Percentiles rank a stretch among this genome's conserved stretches.
phyloP scores from a whole-genome alignment of 2,797 vertebrate species.

The Thaleichthys pacificus region DNA sequence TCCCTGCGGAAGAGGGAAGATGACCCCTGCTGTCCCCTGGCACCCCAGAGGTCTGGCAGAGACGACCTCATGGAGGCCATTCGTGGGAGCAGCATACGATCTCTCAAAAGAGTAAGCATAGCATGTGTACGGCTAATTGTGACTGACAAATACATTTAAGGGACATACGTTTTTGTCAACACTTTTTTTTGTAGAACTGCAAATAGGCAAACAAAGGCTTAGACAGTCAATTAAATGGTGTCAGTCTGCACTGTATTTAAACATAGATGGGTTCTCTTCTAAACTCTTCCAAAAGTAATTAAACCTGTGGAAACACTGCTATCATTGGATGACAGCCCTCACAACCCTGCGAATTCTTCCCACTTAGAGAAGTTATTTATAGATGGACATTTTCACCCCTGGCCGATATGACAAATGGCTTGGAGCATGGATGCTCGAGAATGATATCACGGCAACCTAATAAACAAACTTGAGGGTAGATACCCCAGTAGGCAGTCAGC shows the following conservation, averaged over 20 bases:
- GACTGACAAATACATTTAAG: not conserved
- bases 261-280: not conserved
- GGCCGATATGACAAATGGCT: slow-evolving; percentile 44
- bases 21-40: slow-evolving; percentile 69
- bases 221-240: not conserved
- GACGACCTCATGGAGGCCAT: slow-evolving; percentile 88
- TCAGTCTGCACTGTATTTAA: not conserved
- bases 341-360: slow-evolving; percentile 38
- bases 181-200: not conserved
- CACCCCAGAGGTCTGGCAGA: slow-evolving; percentile 75
- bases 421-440: slow-evolving; percentile 12
- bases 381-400: slow-evolving; percentile 36
- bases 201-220: too few species aligned
- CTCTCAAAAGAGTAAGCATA: slow-evolving; percentile 78
- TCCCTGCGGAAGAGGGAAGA: slow-evolving; percentile 77
- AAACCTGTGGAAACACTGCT: slow-evolving; percentile 15
- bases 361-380: slow-evolving; percentile 50
- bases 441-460: not conserved
- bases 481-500: not conserved
- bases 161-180: too few species aligned
- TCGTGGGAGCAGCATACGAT: slow-evolving; percentile 78
- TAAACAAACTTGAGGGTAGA: slow-evolving; percentile 3
- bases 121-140: not conserved
- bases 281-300: too few species aligned
- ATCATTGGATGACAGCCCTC: slow-evolving; percentile 34